These are phyloP conservation scores for Palythoa grandis DNA, from an alignment of 92 coral and sea anemone genomes.

Conservation along the genomic window DNA sequence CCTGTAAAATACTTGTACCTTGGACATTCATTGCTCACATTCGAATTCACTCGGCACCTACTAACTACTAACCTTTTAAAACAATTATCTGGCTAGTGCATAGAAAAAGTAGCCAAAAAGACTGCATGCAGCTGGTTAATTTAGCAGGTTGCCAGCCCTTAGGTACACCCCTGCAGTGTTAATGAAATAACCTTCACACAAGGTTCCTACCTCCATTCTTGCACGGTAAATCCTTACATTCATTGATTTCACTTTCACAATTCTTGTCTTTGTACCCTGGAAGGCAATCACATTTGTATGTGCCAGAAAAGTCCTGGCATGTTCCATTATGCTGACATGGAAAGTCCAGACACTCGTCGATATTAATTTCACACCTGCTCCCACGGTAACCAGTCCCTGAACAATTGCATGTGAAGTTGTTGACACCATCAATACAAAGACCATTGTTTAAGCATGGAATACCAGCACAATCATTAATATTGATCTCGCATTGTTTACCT, in stretches of 20 bases:
- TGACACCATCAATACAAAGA: constrained; percentile 48
- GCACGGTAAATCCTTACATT: constrained; percentile 78
- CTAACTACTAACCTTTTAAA: too few species aligned
- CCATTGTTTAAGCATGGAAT: constrained; percentile 57
- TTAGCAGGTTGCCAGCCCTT: not conserved
- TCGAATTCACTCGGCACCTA: too few species aligned
- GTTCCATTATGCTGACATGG: constrained; percentile 75
- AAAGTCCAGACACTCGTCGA: constrained; percentile 46
- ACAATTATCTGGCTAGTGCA: too few species aligned
- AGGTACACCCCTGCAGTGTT: not conserved
- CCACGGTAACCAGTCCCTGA: constrained; percentile 64
- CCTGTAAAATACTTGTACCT: too few species aligned
- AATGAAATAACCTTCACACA: not conserved
- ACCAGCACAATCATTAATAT: constrained; percentile 84
- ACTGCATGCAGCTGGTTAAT: not conserved
- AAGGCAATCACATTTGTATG: constrained; percentile 71
- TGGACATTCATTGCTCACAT: too few species aligned
- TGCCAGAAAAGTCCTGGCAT: constrained; percentile 80
- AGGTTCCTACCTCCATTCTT: constrained; percentile 76
- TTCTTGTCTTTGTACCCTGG: constrained; percentile 77
- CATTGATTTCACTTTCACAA: constrained; percentile 80
- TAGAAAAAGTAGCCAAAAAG: too few species aligned
- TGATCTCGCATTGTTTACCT: constrained; percentile 71
- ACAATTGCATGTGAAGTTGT: constrained; percentile 47
- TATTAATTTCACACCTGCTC: constrained; percentile 29